Base-by-base conservation (phyloP, 53 echinoderm and acorn worm genomes). In the Crossaster papposus region DNA sequence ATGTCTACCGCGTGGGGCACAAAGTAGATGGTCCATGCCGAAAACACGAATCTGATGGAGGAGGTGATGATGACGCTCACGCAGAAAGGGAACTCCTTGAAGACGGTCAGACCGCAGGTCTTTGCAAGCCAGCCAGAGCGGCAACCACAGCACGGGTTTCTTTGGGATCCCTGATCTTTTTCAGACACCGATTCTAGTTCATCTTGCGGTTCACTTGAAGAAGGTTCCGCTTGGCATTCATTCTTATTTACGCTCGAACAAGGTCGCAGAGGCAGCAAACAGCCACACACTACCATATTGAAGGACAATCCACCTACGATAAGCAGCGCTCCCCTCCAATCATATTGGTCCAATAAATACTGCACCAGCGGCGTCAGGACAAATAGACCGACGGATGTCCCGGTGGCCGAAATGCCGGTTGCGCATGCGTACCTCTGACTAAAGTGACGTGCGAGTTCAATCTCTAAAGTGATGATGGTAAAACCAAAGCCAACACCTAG, bases 301-400 rank as follows among this genome's bases (percentile, higher is more conserved):
- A 74, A 34, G 34, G 34, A 74, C 75, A 74, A 10, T 33, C 75
- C 33, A 34, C 75, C 75, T 4, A 74, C 5, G 33, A 74, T 74
- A 29, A 74, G 3, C 14, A 74, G 75, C 75, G 75, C 75, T 4
- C 75, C 75, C 33, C 22, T 74, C 34, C 35, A 74, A 1, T 33
- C 34, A 33, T 74, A 74, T 13, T 14, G 1, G 36, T 52, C 79
- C 52, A 79, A 29, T 11, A 79, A 29, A 51, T 17, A 22, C 51
- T 79, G 79, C 51, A 52, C n/a, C 52, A 79, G 24, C 14, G 79
- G 79, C 24, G 79, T 50, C 51, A 50, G 24, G 24, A 79, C 52
- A 29, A 79, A 79, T 24, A 79, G 50, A 50, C 51, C 79, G 14
- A 79, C 79, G 79, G 79, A 79, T 51, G 52, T 13, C 23, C 79